Percentiles rank a stretch among this genome's conserved stretches.
Conservation (phyloP, 64 coral and sea anemone genomes). For the Stylophora pistillata region DNA sequence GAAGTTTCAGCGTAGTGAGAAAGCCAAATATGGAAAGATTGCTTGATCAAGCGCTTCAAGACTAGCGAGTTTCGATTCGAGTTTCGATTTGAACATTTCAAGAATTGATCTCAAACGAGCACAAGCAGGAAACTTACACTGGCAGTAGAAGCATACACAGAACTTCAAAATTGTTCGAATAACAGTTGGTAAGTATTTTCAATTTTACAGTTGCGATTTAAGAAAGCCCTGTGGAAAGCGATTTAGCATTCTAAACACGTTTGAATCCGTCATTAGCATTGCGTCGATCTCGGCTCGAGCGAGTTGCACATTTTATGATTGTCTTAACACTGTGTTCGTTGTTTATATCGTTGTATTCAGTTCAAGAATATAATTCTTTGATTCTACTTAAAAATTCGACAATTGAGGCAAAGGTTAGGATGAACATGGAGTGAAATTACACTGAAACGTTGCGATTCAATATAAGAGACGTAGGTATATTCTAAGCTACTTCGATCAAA, state of each 20-base stretch:
- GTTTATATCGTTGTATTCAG: conserved; percentile 1
- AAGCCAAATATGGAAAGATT: background rate
- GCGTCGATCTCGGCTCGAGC: background rate
- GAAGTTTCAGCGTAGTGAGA: background rate
- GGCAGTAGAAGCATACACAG: background rate
- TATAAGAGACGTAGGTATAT: background rate
- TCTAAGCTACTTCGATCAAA: conserved; percentile 2
- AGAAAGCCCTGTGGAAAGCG: background rate
- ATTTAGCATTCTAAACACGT: background rate
- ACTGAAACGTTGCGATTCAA: background rate
- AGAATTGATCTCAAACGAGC: conserved; percentile 35
- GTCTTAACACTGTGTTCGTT: background rate
- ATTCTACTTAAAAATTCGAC: background rate
- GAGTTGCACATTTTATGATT: background rate
- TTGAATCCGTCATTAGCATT: conserved; percentile 19
- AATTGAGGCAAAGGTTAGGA: background rate
- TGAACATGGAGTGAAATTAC: background rate
- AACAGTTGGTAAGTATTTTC: background rate
- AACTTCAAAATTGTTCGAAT: background rate
- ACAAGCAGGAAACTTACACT: background rate
- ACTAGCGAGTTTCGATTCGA: conserved; percentile 23
- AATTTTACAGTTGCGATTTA: background rate
- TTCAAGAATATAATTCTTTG: background rate
- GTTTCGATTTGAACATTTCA: conserved; percentile 11
- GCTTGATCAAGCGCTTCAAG: background rate